phyloP scores from a whole-genome alignment of 2,888 invertebrate genomes.

The Pecten maximus region DNA sequence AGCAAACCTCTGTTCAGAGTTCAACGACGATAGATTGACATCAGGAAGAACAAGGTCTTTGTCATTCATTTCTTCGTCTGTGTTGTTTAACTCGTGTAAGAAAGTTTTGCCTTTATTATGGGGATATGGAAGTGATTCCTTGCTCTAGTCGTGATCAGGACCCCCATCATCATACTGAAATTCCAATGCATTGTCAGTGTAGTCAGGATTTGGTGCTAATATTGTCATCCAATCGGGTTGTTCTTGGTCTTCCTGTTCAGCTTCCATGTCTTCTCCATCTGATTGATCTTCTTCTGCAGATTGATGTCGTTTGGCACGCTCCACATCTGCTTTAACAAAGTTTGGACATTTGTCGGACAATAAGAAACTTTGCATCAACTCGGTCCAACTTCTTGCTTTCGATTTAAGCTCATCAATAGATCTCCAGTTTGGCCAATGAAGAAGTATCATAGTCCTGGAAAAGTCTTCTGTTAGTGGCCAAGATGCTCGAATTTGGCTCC shows the following conservation, averaged over 20 bases:
- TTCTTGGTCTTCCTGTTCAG: conserved; percentile 24
- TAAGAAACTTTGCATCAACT: neutral
- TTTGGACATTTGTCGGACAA: neutral
- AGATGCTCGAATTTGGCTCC: conserved; percentile 35
- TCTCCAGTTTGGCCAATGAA: conserved; percentile 56
- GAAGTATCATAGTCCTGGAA: conserved; percentile 45
- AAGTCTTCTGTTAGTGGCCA: conserved; percentile 53
- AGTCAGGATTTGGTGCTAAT: conserved; percentile 46
- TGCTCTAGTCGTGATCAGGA: conserved; percentile 56
- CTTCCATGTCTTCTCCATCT: neutral
- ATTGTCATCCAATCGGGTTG: conserved; percentile 62
- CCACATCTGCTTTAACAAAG: conserved; percentile 10
- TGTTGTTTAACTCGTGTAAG: conserved; percentile 4
- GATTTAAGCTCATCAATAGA: conserved; percentile 53
- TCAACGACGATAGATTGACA: conserved; percentile 47
- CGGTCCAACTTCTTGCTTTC: neutral
- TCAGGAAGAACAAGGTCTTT: too few species aligned
- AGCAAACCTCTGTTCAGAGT: conserved; percentile 9
- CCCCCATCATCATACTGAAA: conserved; percentile 64
- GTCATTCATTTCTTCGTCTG: neutral
- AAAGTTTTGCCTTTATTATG: conserved; percentile 46
- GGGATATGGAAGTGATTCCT: conserved; percentile 45
- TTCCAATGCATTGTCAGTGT: conserved; percentile 38
- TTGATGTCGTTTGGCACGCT: neutral
- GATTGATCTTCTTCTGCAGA: neutral